These are phyloP conservation scores for Apteryx mantelli DNA, from an alignment of 2,113 vertebrate genomes.

Conservation along the genomic window DNA sequence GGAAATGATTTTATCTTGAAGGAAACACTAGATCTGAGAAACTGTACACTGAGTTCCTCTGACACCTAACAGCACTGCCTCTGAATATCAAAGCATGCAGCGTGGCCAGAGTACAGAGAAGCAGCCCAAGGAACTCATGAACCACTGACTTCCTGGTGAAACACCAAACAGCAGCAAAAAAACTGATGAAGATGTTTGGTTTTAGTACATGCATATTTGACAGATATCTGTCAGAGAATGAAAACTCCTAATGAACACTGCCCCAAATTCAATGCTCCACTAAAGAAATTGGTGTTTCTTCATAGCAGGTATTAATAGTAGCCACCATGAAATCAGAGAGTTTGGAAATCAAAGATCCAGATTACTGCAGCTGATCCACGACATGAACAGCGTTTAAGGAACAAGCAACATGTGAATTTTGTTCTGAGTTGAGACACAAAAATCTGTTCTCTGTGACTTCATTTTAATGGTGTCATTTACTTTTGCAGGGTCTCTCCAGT, in stretches of 20 bases:
- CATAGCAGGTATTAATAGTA: not conserved
- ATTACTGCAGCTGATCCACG: not conserved
- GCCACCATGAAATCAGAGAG: not conserved
- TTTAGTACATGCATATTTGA: not conserved
- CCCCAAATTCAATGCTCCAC: not conserved
- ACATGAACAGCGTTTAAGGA: not conserved
- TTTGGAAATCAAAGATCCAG: not conserved
- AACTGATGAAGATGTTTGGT: not conserved
- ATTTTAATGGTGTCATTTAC: not conserved
- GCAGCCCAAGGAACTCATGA: not conserved
- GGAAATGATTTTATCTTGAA: not conserved
- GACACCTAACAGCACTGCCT: not conserved
- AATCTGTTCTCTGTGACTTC: not conserved
- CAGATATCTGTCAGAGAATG: not conserved
- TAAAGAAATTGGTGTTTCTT: not conserved
- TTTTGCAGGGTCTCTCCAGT: constrained; percentile 77
- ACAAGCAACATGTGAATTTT: rapidly evolving
- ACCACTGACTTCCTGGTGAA: not conserved
- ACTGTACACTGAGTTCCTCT: not conserved
- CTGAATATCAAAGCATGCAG: not conserved
- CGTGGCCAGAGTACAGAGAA: not conserved
- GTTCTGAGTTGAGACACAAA: not conserved
- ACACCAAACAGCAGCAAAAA: not conserved
- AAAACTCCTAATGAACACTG: not conserved
- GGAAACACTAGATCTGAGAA: not conserved